Percentiles rank a stretch among this genome's conserved stretches.
phyloP scores from a whole-genome alignment of 1,140 invertebrate species.

The Idris sp. region DNA sequence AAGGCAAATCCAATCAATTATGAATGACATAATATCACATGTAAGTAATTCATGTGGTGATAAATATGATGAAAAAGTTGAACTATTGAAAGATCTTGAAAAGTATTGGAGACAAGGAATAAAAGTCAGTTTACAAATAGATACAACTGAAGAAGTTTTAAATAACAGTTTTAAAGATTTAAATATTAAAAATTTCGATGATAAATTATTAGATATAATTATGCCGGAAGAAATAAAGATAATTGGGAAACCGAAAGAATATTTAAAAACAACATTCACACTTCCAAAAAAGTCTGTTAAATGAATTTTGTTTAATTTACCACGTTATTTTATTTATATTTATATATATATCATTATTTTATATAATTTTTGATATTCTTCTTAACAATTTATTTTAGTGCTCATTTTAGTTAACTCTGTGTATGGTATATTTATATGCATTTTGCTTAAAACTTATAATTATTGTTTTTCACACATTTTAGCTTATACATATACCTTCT shows the following conservation, averaged over 20 bases:
- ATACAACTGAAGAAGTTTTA: background rate
- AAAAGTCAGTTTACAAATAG: background rate
- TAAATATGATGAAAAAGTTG: background rate
- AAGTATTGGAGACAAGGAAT: constrained; percentile 3
- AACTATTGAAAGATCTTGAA: background rate
- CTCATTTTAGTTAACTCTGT: too few relatives aligned
- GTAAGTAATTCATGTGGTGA: constrained; percentile 1
- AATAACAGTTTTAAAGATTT: background rate
- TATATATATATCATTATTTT: too few relatives aligned
- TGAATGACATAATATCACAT: background rate
- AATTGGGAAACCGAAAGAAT: background rate
- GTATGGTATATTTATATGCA: too few relatives aligned
- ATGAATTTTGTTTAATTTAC: too few relatives aligned
- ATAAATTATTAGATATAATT: background rate
- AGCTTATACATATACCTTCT: too few relatives aligned
- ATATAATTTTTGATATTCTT: too few relatives aligned
- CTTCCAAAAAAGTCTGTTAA: too few relatives aligned
- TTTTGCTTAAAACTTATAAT: too few relatives aligned
- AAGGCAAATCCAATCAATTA: background rate
- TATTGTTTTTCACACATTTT: too few relatives aligned
- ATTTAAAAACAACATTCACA: constrained; percentile 6
- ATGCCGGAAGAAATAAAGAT: constrained; percentile 2
- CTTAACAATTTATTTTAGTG: too few relatives aligned
- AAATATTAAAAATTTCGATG: background rate
- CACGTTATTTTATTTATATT: too few relatives aligned